Conservation (phyloP, 2,888 invertebrate genomes). For the Melanargia galathea region DNA sequence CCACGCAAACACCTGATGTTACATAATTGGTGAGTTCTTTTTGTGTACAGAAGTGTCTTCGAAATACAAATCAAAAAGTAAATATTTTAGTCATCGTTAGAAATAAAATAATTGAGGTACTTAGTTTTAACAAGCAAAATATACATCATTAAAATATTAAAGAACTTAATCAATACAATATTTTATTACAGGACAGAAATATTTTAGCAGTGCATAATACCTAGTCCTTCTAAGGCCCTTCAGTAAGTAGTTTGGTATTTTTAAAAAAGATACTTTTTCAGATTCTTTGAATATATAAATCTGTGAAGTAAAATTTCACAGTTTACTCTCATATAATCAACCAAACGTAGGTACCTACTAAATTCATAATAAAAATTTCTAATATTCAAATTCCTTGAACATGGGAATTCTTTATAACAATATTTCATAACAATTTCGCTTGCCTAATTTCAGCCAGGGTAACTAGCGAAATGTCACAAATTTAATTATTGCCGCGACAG, state of each 20-base stretch:
- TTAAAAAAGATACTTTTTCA: no score
- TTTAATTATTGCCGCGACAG: slow-evolving; percentile 53
- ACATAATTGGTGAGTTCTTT: slow-evolving; percentile 13
- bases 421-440: slow-evolving; percentile 53
- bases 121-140: no score
- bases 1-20: slow-evolving; percentile 26
- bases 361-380: neutral
- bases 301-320: neutral
- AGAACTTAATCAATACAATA: no score
- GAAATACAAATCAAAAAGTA: neutral
- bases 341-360: neutral
- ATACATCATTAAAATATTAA: no score
- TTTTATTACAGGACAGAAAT: no score
- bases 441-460: slow-evolving; percentile 54
- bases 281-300: no score
- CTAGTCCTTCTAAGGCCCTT: no score
- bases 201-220: no score
- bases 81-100: neutral
- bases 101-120: neutral
- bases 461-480: slow-evolving; percentile 50
- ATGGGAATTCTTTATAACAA: slow-evolving; percentile 39
- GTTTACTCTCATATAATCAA: neutral
- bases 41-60: neutral
- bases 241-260: no score
- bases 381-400: slow-evolving; percentile 44